phyloP scores from a whole-genome alignment of 2,888 invertebrate genomes.

The Lepidonotus clava region DNA sequence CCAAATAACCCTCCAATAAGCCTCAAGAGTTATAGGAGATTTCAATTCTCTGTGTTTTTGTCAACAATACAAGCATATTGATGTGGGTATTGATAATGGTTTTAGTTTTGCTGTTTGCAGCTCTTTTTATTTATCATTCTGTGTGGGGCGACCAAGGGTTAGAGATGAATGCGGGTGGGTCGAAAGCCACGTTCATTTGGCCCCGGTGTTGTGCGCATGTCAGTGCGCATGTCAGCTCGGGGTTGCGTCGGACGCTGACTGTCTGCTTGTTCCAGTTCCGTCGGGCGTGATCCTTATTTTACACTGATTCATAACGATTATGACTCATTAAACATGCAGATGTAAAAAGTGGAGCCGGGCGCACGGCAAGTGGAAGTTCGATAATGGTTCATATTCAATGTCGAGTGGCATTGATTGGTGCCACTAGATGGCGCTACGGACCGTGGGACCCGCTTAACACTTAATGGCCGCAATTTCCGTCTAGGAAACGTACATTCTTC shows the following conservation, averaged over 20 bases:
- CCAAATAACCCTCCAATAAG: too few species aligned
- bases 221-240: neutral
- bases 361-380: neutral
- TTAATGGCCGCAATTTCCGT: too few species aligned
- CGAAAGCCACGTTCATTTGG: neutral
- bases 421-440: neutral
- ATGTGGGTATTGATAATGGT: too few species aligned
- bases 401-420: constrained; percentile 12
- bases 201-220: constrained; percentile 11
- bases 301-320: constrained; percentile 46
- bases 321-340: constrained; percentile 42
- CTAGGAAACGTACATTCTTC: too few species aligned
- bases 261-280: constrained; percentile 34
- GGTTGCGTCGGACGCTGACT: neutral
- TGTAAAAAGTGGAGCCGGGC: constrained; percentile 23
- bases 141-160: too few species aligned
- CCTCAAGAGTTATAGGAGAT: too few species aligned
- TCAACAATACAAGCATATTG: too few species aligned
- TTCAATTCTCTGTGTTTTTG: too few species aligned
- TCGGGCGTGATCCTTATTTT: constrained; percentile 17
- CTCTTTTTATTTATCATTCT: too few species aligned
- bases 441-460: neutral
- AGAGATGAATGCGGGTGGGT: too few species aligned
- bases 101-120: too few species aligned
- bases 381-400: neutral